These are phyloP conservation scores for Hassar affinis DNA, from an alignment of 2,113 vertebrate species.

Conservation along the genomic window DNA sequence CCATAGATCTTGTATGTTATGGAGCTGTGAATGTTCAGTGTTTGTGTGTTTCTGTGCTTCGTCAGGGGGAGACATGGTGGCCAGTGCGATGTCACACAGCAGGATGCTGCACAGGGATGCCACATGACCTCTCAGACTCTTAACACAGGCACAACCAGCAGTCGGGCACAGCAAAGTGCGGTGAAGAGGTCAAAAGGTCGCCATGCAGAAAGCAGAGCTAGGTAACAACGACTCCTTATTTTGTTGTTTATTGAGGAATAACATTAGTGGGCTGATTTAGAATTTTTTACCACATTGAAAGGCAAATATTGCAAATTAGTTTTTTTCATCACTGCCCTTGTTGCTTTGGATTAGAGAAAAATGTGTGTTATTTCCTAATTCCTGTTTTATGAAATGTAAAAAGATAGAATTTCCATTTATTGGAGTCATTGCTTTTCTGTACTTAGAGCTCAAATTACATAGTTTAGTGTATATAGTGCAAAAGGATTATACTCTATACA, in stretches of 20 bases:
- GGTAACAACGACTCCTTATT: conserved; percentile 41
- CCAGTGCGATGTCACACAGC: conserved; percentile 86
- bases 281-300: neutral
- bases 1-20: neutral
- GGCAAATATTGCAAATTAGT: neutral
- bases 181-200: conserved; percentile 85
- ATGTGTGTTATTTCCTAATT: neutral
- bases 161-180: conserved; percentile 79
- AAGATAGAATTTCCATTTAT: neutral
- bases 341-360: neutral
- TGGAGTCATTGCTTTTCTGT: neutral
- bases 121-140: conserved; percentile 82
- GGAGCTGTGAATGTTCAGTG: neutral
- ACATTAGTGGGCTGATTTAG: neutral
- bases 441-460: neutral
- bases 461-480: neutral
- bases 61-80: conserved; percentile 80
- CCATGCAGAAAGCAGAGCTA: conserved; percentile 75
- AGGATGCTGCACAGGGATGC: conserved; percentile 81
- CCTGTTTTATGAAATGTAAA: neutral
- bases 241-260: neutral
- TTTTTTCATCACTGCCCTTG: neutral
- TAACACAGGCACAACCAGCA: conserved; percentile 78
- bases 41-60: neutral
- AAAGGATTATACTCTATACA: neutral